A percentile compares a stretch with the other conserved stretches of the same genome.
These are phyloP conservation scores for Lampropteryx suffumata DNA, from an alignment of 2,888 invertebrate species.

Conservation along the genomic window DNA sequence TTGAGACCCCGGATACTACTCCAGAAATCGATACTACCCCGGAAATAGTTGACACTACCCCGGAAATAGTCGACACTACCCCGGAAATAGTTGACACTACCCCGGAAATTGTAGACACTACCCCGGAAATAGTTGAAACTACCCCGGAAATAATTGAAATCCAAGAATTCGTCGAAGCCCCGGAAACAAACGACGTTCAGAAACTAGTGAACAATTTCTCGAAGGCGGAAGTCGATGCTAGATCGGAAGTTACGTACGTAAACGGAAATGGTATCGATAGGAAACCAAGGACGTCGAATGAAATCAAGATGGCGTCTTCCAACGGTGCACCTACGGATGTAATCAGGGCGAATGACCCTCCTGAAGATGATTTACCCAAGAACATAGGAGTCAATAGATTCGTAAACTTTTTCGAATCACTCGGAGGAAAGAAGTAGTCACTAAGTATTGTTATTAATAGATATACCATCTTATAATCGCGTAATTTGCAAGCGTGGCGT, in stretches of 20 bases:
- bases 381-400: slow-evolving; percentile 78
- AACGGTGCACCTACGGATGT: slow-evolving; percentile 69
- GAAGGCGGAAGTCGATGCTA: slow-evolving; percentile 1
- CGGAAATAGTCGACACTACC: slow-evolving; percentile 11
- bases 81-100: slow-evolving; percentile 10
- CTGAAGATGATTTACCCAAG: slow-evolving; percentile 75
- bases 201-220: slow-evolving; percentile 12
- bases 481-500: too few relatives aligned
- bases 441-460: neutral
- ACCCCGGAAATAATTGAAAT: slow-evolving; percentile 10
- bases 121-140: slow-evolving; percentile 11
- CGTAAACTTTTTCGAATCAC: slow-evolving; percentile 76
- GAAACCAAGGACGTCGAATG: slow-evolving; percentile 64
- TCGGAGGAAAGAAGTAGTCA: slow-evolving; percentile 71
- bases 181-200: slow-evolving; percentile 4
- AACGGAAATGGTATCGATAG: slow-evolving; percentile 49
- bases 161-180: too few relatives aligned
- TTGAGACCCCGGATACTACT: neutral
- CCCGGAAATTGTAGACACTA: neutral
- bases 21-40: slow-evolving; percentile 10
- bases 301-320: slow-evolving; percentile 68
- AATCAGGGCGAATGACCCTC: slow-evolving; percentile 73
- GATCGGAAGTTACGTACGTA: slow-evolving; percentile 27
- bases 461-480: too few relatives aligned
- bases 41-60: slow-evolving; percentile 16